phyloP scores from a whole-genome alignment of 2,888 invertebrate species.

The Ormia ochracea region DNA sequence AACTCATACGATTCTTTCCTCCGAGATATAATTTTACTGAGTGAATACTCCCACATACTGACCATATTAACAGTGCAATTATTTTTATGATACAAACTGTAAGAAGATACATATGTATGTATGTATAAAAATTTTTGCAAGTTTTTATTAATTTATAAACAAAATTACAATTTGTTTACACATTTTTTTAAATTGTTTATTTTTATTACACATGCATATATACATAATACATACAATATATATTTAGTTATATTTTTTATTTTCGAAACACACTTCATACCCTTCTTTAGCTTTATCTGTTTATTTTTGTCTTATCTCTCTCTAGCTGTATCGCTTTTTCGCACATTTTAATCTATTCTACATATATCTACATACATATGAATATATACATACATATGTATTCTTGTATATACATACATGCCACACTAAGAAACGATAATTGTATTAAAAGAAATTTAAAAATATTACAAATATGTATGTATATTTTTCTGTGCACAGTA shows the following conservation, averaged over 20 bases:
- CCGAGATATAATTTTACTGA: too few relatives aligned
- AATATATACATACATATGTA: too few relatives aligned
- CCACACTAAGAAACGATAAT: not conserved
- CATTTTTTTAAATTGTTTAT: slow-evolving; percentile 8
- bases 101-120: not conserved
- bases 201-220: slow-evolving; percentile 28
- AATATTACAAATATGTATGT: not conserved
- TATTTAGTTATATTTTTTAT: slow-evolving; percentile 14
- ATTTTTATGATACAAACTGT: not conserved
- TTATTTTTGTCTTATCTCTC: slow-evolving; percentile 22
- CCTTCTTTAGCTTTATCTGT: not conserved
- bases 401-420: too few relatives aligned
- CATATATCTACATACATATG: not conserved
- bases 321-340: not conserved
- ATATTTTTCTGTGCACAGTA: not conserved
- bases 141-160: slow-evolving; percentile 3
- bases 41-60: too few relatives aligned
- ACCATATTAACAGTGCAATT: not conserved
- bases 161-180: slow-evolving; percentile 35
- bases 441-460: not conserved
- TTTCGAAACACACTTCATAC: not conserved
- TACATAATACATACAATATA: too few relatives aligned
- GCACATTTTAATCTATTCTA: not conserved
- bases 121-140: not conserved
- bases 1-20: too few relatives aligned